Evolutionary conservation across 2,888 invertebrate species (phyloP).

Genomic region (Eupithecia tripunctaria): DNA sequence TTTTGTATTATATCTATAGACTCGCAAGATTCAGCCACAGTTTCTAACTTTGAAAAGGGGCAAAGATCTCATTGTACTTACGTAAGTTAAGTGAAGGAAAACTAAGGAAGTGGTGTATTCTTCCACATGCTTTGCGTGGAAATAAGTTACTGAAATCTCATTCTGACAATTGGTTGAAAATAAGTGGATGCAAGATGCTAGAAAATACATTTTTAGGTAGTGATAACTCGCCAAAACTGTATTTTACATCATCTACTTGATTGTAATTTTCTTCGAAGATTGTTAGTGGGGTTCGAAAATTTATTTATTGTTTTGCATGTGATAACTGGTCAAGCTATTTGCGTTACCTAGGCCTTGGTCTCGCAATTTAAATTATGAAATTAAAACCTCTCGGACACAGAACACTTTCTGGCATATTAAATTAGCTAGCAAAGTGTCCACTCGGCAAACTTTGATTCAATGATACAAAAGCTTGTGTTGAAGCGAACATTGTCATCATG

Average conservation of each 20-base stretch:
- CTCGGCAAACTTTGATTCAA: slow-evolving; percentile 47
- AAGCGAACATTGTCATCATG: slow-evolving; percentile 17
- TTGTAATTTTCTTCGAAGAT: too few species aligned
- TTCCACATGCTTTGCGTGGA: neutral
- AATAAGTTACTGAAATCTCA: neutral
- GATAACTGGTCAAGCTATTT: slow-evolving; percentile 15
- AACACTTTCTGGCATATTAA: slow-evolving; percentile 47
- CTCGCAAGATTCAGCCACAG: neutral
- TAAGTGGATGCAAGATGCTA: too few species aligned
- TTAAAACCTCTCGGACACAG: slow-evolving; percentile 50
- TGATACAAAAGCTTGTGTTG: slow-evolving; percentile 36
- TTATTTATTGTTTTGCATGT: neutral
- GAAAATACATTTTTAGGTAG: too few species aligned
- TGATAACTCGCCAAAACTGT: neutral
- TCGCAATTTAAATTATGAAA: slow-evolving; percentile 58
- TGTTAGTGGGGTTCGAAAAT: too few species aligned
- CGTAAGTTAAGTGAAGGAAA: too few species aligned
- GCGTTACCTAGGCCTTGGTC: slow-evolving; percentile 26
- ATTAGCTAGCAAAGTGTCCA: slow-evolving; percentile 45
- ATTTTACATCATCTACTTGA: too few species aligned
- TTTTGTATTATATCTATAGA: neutral
- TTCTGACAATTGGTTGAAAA: neutral
- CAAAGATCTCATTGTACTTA: neutral
- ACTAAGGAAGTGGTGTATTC: neutral
- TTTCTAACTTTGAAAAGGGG: neutral